Percentiles rank a stretch among this genome's conserved stretches.
These are phyloP conservation scores for Strigamia maritima DNA, from an alignment of 2,888 invertebrate species.

Conservation along the genomic window DNA sequence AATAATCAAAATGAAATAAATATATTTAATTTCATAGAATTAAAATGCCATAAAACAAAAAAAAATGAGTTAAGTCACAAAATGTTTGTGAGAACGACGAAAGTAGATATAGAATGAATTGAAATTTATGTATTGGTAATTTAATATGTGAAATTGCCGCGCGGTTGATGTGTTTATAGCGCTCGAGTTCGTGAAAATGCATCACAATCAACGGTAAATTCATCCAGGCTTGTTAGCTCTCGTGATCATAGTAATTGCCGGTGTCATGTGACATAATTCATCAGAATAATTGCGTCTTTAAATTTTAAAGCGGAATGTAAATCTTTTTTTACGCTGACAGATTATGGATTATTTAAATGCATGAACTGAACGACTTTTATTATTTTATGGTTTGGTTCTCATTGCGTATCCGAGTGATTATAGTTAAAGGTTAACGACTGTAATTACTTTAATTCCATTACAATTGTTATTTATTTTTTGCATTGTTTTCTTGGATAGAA, in stretches of 20 bases:
- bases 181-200: not conserved
- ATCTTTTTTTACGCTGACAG: constrained; percentile 17
- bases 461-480: not conserved
- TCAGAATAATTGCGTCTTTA: constrained; percentile 13
- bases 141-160: not conserved
- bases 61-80: not conserved
- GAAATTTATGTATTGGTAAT: constrained; percentile 7
- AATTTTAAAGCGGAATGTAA: constrained; percentile 2
- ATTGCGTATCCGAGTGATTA: not conserved
- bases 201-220: constrained; percentile 5
- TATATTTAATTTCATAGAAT: not conserved
- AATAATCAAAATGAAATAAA: constrained; percentile 2
- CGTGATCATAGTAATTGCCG: not conserved
- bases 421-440: constrained; percentile 16
- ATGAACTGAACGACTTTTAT: not conserved
- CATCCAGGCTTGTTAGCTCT: constrained; percentile 1
- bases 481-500: not conserved
- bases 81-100: not conserved
- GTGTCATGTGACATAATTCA: constrained; percentile 16
- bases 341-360: constrained; percentile 15
- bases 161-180: not conserved
- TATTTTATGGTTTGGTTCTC: constrained; percentile 1
- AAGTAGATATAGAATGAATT: not conserved
- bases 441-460: not conserved
- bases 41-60: not conserved